Conservation (phyloP, 2,113 vertebrate species). For the Marcusenius ussheri region DNA sequence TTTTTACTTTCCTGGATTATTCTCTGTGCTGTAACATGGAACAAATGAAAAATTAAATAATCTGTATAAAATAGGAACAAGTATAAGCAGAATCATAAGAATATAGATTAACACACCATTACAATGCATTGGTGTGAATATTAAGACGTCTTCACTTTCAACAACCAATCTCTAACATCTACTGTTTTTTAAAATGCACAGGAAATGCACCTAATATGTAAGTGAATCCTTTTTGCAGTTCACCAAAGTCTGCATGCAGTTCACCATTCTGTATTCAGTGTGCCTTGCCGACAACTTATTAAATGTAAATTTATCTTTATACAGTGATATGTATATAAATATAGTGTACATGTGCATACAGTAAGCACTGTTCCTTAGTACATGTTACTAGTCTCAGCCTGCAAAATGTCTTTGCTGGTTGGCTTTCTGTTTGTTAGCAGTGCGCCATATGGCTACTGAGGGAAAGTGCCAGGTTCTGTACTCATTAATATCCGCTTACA, state of each 20-base stretch:
- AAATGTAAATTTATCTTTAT: neutral
- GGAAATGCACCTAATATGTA: neutral
- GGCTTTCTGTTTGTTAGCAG: neutral
- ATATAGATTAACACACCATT: neutral
- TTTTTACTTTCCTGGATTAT: slow-evolving; percentile 25
- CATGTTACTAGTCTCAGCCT: neutral
- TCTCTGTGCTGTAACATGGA: neutral
- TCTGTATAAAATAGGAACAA: slow-evolving; percentile 10
- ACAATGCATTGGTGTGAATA: neutral
- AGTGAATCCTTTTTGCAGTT: neutral
- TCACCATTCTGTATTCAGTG: neutral
- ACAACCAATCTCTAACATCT: neutral
- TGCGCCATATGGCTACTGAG: neutral
- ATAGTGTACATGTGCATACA: neutral
- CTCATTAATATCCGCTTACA: neutral
- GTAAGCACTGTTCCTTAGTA: neutral
- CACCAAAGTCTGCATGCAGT: neutral
- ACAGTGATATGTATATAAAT: neutral
- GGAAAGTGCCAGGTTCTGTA: neutral
- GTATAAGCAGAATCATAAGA: neutral
- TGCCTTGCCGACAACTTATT: neutral
- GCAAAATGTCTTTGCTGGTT: neutral
- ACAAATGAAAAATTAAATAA: neutral
- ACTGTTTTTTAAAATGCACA: neutral
- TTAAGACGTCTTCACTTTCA: neutral